Base-by-base conservation (phyloP, 2,888 invertebrate genomes). In the Chymomyza amoena region DNA sequence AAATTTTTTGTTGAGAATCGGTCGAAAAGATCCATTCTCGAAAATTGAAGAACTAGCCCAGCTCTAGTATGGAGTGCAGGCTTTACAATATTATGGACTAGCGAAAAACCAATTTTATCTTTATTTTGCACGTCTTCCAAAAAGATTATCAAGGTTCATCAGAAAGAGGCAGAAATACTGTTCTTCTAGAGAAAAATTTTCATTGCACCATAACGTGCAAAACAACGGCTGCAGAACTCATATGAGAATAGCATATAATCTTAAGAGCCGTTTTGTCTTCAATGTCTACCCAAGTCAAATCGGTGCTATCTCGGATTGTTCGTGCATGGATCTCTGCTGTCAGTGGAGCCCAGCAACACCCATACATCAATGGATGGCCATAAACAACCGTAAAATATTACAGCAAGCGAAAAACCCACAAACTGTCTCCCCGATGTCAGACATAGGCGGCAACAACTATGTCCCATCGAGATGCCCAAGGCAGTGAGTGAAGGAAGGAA, bases 321-420 rank as follows among this genome's bases (percentile, higher is more conserved):
- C 13, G 13, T 45, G 39, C 13, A 13, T 10, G 39, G 39, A 45
- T 45, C 39, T 45, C 13, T 10, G 39, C 39, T 45, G 39, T 45
- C 39, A 45, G 39, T 10, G 39, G 39, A 13, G 39, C 39, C 39
- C 18, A 54, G 16, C 68, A 72, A 68, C 79, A 68, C 52, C 79
- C 81, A 82, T 77, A 72, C 85, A 85, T 83, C 85, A 85, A 79
- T 79, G 76, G 79, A 20, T 66, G 69, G 71, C 79, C 78, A 86
- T 84, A 84, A 81, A 84, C 69, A 81, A 84, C 84, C 73, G 84
- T 86, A 84, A 84, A 84, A 86, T 77, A 71, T 80, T 84, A 74
- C 82, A 77, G 72, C 72, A 75, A 76, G 70, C 73, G 75, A 69
- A 77, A 87, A 80, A 64, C 78, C 83, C 87, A 86, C 87, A 86